A percentile compares a stretch with the other conserved stretches of the same genome.
Conservation (phyloP, 2,113 vertebrate species). For the Ivindomyrus marchei region DNA sequence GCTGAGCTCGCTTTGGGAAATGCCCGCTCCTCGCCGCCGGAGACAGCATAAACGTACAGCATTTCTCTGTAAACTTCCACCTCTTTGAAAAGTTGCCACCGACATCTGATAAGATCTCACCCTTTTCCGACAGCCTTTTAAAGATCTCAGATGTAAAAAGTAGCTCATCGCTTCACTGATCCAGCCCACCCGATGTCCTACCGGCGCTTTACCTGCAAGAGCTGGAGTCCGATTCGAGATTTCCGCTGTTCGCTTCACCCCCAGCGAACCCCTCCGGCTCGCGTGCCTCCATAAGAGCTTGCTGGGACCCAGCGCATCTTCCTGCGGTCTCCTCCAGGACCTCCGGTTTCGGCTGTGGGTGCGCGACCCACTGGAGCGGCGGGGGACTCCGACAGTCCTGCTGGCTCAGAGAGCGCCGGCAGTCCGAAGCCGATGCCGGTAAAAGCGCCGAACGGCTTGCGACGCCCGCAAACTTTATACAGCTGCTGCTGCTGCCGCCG, state of each 20-base stretch:
- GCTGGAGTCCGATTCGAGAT: slow-evolving; percentile 78
- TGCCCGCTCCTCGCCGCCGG: not conserved
- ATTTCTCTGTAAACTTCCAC: not conserved
- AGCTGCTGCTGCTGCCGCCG: slow-evolving; percentile 36
- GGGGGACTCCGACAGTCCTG: slow-evolving; percentile 78
- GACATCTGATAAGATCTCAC: slow-evolving; percentile 16
- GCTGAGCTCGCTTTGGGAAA: not conserved
- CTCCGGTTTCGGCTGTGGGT: slow-evolving; percentile 62
- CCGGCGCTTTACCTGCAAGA: slow-evolving; percentile 74
- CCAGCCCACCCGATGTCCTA: not conserved
- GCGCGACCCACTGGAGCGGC: slow-evolving; percentile 75
- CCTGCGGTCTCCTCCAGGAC: slow-evolving; percentile 64
- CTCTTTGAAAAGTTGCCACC: not conserved
- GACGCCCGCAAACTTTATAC: slow-evolving; percentile 76
- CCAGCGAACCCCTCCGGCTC: slow-evolving; percentile 58
- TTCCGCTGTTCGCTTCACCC: slow-evolving; percentile 71
- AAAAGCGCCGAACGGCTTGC: slow-evolving; percentile 57
- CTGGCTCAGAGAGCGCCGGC: slow-evolving; percentile 76
- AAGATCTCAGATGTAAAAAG: not conserved
- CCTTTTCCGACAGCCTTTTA: not conserved
- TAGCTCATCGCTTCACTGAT: not conserved
- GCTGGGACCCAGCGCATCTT: slow-evolving; percentile 52
- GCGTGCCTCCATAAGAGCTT: slow-evolving; percentile 51
- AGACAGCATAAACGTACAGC: not conserved
- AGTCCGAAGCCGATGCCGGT: slow-evolving; percentile 44